Conservation (phyloP, 2,113 vertebrate species). For the Lophura nycthemera region DNA sequence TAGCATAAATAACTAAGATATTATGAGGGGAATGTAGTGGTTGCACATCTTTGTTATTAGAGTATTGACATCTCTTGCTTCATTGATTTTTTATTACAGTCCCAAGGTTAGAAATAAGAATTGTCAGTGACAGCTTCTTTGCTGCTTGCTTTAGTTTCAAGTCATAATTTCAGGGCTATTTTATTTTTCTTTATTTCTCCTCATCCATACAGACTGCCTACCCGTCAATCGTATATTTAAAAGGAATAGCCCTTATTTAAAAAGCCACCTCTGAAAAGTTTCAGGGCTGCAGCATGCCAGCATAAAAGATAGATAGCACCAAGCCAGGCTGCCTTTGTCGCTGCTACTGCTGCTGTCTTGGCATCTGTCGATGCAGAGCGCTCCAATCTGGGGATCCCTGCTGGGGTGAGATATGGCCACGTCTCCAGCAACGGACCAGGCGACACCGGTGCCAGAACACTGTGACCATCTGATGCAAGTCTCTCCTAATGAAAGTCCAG, state of each 20-base stretch:
- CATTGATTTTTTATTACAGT: constrained; percentile 93
- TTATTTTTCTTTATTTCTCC: constrained; percentile 68
- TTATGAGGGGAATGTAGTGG: not conserved
- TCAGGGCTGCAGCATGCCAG: constrained; percentile 25
- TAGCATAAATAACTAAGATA: not conserved
- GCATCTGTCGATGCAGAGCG: constrained; percentile 85
- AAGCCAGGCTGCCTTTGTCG: constrained; percentile 41
- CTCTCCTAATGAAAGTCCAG: constrained; percentile 99
- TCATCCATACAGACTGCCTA: not conserved
- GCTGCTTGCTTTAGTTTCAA: constrained; percentile 75
- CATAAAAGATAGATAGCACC: constrained; percentile 44
- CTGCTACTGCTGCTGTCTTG: constrained; percentile 74
- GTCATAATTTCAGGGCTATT: constrained; percentile 78
- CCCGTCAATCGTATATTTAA: not conserved
- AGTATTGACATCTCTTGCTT: constrained; percentile 87
- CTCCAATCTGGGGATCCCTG: constrained; percentile 78
- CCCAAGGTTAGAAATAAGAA: constrained; percentile 80
- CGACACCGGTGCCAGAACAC: constrained; percentile 84
- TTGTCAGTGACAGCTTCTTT: constrained; percentile 77
- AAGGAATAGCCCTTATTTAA: not conserved
- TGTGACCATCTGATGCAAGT: constrained; percentile 96
- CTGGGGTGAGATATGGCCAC: constrained; percentile 82
- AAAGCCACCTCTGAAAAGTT: constrained; percentile 10
- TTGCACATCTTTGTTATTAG: constrained; percentile 80
- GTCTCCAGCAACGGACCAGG: constrained; percentile 76